Evolutionary conservation across 2,113 vertebrate species (phyloP).

Genomic region (Sorex fumeus): DNA sequence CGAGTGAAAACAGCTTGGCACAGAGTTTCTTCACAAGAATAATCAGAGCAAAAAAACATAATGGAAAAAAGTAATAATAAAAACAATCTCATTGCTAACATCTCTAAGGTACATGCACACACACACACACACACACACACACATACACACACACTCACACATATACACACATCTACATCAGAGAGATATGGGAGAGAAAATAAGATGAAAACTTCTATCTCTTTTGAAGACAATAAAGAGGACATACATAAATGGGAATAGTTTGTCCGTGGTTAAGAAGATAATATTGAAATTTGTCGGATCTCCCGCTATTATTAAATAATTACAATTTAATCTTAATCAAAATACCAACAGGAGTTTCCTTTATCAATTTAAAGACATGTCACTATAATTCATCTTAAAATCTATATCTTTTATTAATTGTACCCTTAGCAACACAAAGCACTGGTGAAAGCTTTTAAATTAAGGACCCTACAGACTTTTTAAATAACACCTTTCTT

Average conservation of each 20-base stretch:
- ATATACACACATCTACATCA: neutral
- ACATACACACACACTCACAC: neutral
- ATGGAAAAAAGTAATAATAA: neutral
- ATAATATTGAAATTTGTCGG: neutral
- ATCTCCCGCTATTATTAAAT: neutral
- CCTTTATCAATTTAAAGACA: conserved; percentile 30
- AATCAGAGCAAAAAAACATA: neutral
- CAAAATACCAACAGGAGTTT: conserved; percentile 26
- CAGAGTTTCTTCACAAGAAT: conserved; percentile 21
- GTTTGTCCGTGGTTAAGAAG: neutral
- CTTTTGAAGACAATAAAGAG: conserved; percentile 21
- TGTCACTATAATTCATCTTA: conserved; percentile 18
- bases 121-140: too few species aligned
- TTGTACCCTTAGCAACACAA: conserved; percentile 24
- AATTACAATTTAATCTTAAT: conserved; percentile 14
- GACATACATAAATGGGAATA: neutral
- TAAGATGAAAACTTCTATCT: neutral
- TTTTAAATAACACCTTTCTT: conserved; percentile 24
- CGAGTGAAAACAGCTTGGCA: too few species aligned
- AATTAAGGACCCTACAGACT: conserved; percentile 38
- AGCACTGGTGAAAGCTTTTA: conserved; percentile 32
- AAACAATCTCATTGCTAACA: neutral
- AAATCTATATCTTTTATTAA: conserved; percentile 43
- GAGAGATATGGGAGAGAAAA: neutral
- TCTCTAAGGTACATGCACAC: neutral